Base-by-base conservation (phyloP, 2,888 invertebrate genomes). In the Ormyrus rosae region DNA sequence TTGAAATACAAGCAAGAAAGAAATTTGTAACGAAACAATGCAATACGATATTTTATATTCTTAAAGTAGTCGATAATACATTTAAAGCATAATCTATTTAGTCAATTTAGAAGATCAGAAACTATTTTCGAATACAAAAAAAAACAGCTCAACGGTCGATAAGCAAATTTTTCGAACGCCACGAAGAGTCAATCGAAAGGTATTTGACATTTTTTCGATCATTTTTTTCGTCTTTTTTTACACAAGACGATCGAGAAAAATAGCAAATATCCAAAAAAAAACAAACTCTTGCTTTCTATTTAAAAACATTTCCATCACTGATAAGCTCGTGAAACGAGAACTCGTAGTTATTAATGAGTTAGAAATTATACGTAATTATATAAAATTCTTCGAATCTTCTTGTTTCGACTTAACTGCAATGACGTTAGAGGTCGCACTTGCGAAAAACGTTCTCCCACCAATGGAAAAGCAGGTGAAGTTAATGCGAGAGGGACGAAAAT, bases 51-150 rank as follows among this genome's bases (percentile, higher is more conserved):
- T 80, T 80, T 74, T 70, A 65, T 74, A 80, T 65, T 19, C n/a
- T 80, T 72, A 53, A 46, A 65, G 67, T 80, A 80, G 72, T 55
- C 51, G 11, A 48, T 72, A 63, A 68, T 69, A 77, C 13, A 58
- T 77, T 67, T 9, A 72, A 64, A 70, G 9, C 51, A 71, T 53
- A 73, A 73, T 77, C 55, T 45, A 64, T 73, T 78, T 81, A 81
- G 81, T 81, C 77, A 78, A 81, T 81, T 81, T 81, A 78, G 75
- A 73, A 73, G 51, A 78, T 73, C 58, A 77, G 77, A 74, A 60
- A 68, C 73, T 77, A 73, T 77, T 78, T 81, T 77, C 73, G 69
- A 79, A 79, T 79, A 78, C 67, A 50, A 67, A 71, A 55, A 51
- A 2, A 50, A 51, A 61, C 7, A 34, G 53, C 60, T 58, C 46